Evolutionary conservation across 1,140 invertebrate species (phyloP).

Genomic region (Sminthurides bifidus): DNA sequence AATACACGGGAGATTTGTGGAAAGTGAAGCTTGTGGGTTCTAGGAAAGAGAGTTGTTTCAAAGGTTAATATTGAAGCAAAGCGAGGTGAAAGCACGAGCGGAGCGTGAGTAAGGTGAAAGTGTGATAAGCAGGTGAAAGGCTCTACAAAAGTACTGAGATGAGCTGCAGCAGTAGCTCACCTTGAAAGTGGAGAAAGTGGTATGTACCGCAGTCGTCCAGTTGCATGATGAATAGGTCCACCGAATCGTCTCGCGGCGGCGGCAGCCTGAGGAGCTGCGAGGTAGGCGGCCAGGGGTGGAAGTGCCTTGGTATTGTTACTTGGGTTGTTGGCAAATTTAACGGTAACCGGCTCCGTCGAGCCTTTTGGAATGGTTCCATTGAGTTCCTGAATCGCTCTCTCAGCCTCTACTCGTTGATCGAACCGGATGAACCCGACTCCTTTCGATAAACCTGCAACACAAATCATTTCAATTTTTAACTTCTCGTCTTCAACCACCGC

Average conservation of each 20-base stretch:
- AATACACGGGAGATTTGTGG: no score
- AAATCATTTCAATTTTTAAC: background rate
- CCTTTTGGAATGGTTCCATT: constrained; percentile 94
- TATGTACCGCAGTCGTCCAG: constrained; percentile 79
- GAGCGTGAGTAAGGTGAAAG: background rate
- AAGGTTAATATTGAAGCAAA: background rate
- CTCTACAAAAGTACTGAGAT: constrained; percentile 23
- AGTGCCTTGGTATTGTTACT: constrained; percentile 78
- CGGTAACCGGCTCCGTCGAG: constrained; percentile 91
- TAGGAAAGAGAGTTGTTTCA: background rate
- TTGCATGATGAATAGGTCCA: constrained; percentile 83
- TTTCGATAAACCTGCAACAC: constrained; percentile 75
- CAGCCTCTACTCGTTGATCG: constrained; percentile 93
- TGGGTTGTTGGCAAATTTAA: constrained; percentile 99
- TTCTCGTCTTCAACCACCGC: background rate
- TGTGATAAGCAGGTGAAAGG: background rate
- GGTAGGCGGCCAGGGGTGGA: constrained; percentile 81
- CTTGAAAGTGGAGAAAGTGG: constrained; percentile 54
- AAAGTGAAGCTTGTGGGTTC: no score
- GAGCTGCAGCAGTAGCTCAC: constrained; percentile 36
- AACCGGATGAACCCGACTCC: constrained; percentile 99
- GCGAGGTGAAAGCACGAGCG: background rate
- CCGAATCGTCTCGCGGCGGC: constrained; percentile 58
- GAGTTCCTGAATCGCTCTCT: constrained; percentile 91
- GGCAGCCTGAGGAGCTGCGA: constrained; percentile 54